Evolutionary conservation across 2,888 invertebrate genomes (phyloP).

Genomic region (Pocota personata): DNA sequence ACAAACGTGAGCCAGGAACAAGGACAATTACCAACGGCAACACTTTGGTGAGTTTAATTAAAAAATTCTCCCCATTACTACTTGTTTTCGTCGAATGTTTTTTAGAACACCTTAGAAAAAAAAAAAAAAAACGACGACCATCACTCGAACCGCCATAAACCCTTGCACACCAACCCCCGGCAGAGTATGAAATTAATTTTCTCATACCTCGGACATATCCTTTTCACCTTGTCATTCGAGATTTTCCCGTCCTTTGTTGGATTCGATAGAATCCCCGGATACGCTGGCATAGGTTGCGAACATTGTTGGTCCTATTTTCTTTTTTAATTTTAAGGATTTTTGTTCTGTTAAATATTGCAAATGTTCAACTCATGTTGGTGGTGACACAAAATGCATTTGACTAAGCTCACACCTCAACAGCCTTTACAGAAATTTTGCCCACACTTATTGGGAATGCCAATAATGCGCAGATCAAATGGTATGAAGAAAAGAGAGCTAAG

Average conservation of each 20-base stretch:
- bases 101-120: slow-evolving; percentile 62
- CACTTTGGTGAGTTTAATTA: slow-evolving; percentile 71
- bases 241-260: slow-evolving; percentile 60
- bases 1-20: slow-evolving; percentile 42
- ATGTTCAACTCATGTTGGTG: background rate
- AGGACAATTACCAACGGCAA: slow-evolving; percentile 68
- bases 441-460: slow-evolving; percentile 40
- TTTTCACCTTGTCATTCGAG: slow-evolving; percentile 72
- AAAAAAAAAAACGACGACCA: slow-evolving; percentile 20
- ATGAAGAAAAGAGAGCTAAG: background rate
- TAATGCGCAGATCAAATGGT: slow-evolving; percentile 46
- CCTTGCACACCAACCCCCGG: slow-evolving; percentile 56
- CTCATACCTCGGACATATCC: slow-evolving; percentile 69
- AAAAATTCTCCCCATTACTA: slow-evolving; percentile 61
- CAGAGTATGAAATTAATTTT: slow-evolving; percentile 74
- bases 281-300: background rate
- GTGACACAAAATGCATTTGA: slow-evolving; percentile 27
- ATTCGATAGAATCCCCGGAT: slow-evolving; percentile 15
- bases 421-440: background rate
- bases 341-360: slow-evolving; percentile 32
- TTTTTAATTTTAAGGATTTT: slow-evolving; percentile 26
- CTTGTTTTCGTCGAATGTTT: slow-evolving; percentile 42
- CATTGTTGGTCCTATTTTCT: background rate
- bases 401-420: background rate
- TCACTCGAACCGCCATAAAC: slow-evolving; percentile 46